Percentiles rank a stretch among this genome's conserved stretches.
Conservation (phyloP, 2,797 vertebrate genomes). For the Melanotaenia parkinsoni region DNA sequence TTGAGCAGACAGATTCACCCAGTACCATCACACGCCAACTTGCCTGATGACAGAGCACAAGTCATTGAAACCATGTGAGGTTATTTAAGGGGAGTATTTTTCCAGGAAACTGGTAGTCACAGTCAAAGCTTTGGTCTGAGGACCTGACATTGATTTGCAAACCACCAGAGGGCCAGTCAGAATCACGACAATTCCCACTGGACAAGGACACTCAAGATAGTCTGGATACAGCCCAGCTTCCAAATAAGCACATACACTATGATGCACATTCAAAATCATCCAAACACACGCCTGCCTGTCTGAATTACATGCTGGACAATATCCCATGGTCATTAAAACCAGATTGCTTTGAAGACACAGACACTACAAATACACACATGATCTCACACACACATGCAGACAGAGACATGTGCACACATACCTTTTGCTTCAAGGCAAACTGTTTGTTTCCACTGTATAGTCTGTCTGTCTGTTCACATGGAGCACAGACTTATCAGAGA, state of each 20-base stretch:
- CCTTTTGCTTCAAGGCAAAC: conserved; percentile 57
- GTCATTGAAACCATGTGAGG: conserved; percentile 76
- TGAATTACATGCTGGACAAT: conserved; percentile 77
- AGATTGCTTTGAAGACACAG: conserved; percentile 74
- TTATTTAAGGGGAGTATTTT: conserved; percentile 66
- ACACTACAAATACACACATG: conserved; percentile 67
- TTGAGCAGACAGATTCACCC: conserved; percentile 62
- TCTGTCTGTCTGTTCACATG: conserved; percentile 69
- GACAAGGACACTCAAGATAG: conserved; percentile 36
- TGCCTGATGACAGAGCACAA: conserved; percentile 73
- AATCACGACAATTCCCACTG: conserved; percentile 51
- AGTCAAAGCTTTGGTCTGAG: conserved; percentile 63
- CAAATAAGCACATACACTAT: conserved; percentile 23
- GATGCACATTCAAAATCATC: conserved; percentile 33
- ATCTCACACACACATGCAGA: conserved; percentile 38
- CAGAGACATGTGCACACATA: conserved; percentile 43
- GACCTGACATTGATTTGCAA: conserved; percentile 75
- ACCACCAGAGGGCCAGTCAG: conserved; percentile 64
- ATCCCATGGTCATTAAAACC: conserved; percentile 77
- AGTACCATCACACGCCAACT: conserved; percentile 58
- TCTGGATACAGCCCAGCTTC: conserved; percentile 43
- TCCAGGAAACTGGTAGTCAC: conserved; percentile 79
- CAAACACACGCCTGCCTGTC: conserved; percentile 73
- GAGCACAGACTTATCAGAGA: conserved; percentile 63
- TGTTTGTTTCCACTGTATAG: conserved; percentile 76